Base-by-base conservation (phyloP, 2,888 invertebrate species). In the Amphipoea lucens region DNA sequence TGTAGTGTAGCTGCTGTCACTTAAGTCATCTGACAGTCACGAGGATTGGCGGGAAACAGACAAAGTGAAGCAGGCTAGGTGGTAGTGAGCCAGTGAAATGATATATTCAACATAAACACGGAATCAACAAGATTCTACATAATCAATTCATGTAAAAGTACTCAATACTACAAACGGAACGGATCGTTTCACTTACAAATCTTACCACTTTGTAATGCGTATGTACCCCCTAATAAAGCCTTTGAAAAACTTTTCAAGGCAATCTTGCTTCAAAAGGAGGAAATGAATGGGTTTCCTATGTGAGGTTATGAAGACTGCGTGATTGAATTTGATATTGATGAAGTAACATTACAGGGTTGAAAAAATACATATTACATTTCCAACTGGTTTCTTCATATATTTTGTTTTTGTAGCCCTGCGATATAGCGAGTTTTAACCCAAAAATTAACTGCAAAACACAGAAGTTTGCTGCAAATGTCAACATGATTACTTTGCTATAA, bases 241-340 rank as follows among this genome's bases (percentile, higher is more conserved):
- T 68, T 81, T 63, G 62, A 78, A 48, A 62, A 63, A 42, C n/a
- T 48, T 78, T 20, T 83, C n/a, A 65, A 69, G 57, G 54, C 57
- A 63, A 68, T 57, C 45, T 40, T 48, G 40, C 62, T n/a, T 77
- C 62, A 77, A 83, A 68, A 67, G 60, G 0, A 62, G 77, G 23
- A 62, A 80, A 80, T 76, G 4, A 80, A 83, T 54, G 60, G 54
- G 23, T 57, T 83, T 17, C 40, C 5, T 54, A 81, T 48, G 36
- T 23, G 54, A 77, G 23, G 62, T 83, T 45, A 40, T 68, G 29
- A 62, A 83, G 83, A 78, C 36, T 48, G 17, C 40, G 48, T 77
- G 67, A 68, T 76, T 77, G 36, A 62, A 40, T 68, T 83, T 40
- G 14, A 40, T 60, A 80, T 76, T 76, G 23, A 68, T 45, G 29